Evolutionary conservation across 1,140 invertebrate species (phyloP).

Genomic region (Drosophila micromelanica): DNA sequence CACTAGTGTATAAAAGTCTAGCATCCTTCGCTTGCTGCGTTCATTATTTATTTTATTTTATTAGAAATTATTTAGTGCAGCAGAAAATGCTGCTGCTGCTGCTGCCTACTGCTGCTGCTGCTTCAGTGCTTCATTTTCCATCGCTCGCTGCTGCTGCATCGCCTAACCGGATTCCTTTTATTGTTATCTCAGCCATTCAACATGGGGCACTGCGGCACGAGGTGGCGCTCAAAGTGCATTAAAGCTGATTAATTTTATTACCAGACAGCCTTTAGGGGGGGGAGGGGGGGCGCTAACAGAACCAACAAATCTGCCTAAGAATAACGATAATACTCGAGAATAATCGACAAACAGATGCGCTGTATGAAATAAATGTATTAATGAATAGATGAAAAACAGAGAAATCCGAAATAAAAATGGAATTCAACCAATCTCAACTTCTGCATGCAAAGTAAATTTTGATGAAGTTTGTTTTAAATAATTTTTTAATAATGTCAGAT

Average conservation of each 20-base stretch:
- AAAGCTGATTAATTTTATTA: slow-evolving; percentile 82
- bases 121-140: slow-evolving; percentile 29
- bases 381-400: too few species aligned
- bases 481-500: too few species aligned
- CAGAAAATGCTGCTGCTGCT: slow-evolving; percentile 16
- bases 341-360: neutral
- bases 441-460: too few species aligned
- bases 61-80: slow-evolving; percentile 81
- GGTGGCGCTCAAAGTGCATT: slow-evolving; percentile 59
- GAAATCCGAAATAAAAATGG: too few species aligned
- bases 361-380: neutral
- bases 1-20: slow-evolving; percentile 4
- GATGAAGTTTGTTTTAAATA: too few species aligned
- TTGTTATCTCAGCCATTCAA: slow-evolving; percentile 78
- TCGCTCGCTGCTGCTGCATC: slow-evolving; percentile 6
- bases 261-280: slow-evolving; percentile 9
- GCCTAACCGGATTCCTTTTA: slow-evolving; percentile 69
- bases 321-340: neutral
- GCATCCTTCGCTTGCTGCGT: slow-evolving; percentile 64
- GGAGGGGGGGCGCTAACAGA: too few species aligned
- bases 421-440: too few species aligned
- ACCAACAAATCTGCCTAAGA: slow-evolving; percentile 18
- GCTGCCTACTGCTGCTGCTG: slow-evolving; percentile 2
- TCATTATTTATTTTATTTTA: slow-evolving; percentile 84
- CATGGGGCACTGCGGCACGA: slow-evolving; percentile 41